Evolutionary conservation across 2,888 invertebrate genomes (phyloP), one percentile per base, ranked within the genome.

Genomic region (Caenorhabditis zanzibari): DNA sequence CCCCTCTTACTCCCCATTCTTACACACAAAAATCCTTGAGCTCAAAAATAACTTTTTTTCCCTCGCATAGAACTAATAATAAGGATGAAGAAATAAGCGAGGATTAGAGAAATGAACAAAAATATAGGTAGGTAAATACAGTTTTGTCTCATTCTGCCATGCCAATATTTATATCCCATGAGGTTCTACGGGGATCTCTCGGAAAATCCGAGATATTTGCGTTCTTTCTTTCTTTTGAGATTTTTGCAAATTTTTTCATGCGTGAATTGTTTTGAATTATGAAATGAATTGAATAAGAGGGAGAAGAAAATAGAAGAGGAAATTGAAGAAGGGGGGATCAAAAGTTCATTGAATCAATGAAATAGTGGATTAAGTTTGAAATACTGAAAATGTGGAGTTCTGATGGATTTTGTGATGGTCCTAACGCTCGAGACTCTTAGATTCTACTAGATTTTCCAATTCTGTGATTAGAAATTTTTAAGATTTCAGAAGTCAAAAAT

Each of bases 91-190:
- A 56, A 16, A 71, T 12, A 38, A 10, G 38, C 6, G 56, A 56
- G 71, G 52, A 56, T 54, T 22, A 71, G 56, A 58, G 56, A 58
- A 19, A 59, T 47, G 49, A 32, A 52, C 28, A 26, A 28, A 26
- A 2, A 52, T 35, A 22, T 26, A 54, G 38, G 38, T 54, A 54
- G 54, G 61, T 47, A 59, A 72, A 59, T 47, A 59, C 47, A 56
- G 44, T 68, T 47, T 52, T 41, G 35, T 64, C 49, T 52, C 32
- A 32, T 32, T 63, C 22, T 59, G 58, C 76, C 76, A 56, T 52
- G 76, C 49, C 52, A 77, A 71, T 77, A 77, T 77, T 77, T 61
- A 77, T 77, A 69, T 71, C 77, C 47, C 41, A 28, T 68, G 38
- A n/a, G 49, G 68, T 68, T 68, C 19, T 68, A 54, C 19, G 54